Conservation (phyloP, 2,888 invertebrate genomes). For the Morpho helenor region DNA sequence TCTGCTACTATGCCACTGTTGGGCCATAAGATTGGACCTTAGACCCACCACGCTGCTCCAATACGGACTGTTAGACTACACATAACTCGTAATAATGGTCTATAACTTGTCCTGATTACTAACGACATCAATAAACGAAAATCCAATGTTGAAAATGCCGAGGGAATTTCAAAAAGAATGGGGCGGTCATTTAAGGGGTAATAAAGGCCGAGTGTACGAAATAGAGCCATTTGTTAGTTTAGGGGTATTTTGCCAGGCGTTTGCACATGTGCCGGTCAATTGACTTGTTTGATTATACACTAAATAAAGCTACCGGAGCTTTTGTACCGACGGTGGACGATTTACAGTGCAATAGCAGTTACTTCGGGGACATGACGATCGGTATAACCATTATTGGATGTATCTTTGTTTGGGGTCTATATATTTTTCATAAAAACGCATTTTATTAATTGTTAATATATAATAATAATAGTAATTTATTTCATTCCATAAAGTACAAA, state of each 20-base stretch:
- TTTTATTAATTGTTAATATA: too few species aligned
- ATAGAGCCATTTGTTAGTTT: slow-evolving; percentile 32
- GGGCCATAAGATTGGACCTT: too few species aligned
- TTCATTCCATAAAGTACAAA: too few species aligned
- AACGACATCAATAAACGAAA: slow-evolving; percentile 8
- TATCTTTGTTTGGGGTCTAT: too few species aligned
- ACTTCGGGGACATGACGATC: too few species aligned
- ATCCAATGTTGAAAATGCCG: slow-evolving; percentile 3
- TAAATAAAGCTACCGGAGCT: slow-evolving; percentile 21
- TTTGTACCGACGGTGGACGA: slow-evolving; percentile 7
- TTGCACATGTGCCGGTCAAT: slow-evolving; percentile 21
- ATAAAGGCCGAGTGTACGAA: slow-evolving; percentile 23
- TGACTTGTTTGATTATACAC: slow-evolving; percentile 29
- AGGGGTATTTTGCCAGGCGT: slow-evolving; percentile 30
- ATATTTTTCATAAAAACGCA: background rate
- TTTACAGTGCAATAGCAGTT: background rate
- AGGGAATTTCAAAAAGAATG: slow-evolving; percentile 14
- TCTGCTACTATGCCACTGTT: too few species aligned
- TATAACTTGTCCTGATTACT: slow-evolving; percentile 2
- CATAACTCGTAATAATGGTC: too few species aligned
- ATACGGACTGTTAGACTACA: too few species aligned
- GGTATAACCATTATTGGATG: too few species aligned
- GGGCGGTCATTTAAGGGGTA: slow-evolving; percentile 25
- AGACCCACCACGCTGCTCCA: too few species aligned
- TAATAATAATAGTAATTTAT: too few species aligned